A percentile compares a stretch with the other conserved stretches of the same genome.
These are phyloP conservation scores for Neodon shergylaensis DNA, from an alignment of 2,113 vertebrate genomes.

Conservation along the genomic window DNA sequence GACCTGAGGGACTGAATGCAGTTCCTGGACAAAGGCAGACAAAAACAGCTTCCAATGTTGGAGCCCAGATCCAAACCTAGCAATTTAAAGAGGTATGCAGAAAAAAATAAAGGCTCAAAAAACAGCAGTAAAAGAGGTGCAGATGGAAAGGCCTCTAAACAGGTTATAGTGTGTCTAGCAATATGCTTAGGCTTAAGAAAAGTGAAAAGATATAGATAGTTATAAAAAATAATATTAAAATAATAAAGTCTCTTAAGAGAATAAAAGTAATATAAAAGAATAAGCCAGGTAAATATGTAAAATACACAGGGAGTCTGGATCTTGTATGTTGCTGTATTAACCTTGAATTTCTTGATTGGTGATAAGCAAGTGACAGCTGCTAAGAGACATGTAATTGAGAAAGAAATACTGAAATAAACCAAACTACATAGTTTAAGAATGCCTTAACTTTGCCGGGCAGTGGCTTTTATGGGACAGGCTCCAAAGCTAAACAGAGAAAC, in stretches of 20 bases:
- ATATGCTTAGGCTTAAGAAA: neutral
- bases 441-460: too few relatives aligned
- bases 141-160: neutral
- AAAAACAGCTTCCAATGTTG: neutral
- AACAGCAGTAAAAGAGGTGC: neutral
- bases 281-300: neutral
- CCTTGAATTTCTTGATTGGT: too few relatives aligned
- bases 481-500: too few relatives aligned
- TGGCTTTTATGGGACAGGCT: too few relatives aligned
- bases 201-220: neutral
- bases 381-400: too few relatives aligned
- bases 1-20: neutral
- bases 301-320: neutral
- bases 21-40: neutral
- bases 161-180: neutral
- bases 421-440: too few relatives aligned
- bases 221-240: neutral
- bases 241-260: neutral
- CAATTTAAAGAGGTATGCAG: neutral
- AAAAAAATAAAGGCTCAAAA: neutral
- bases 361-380: too few relatives aligned
- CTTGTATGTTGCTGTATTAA: too few relatives aligned
- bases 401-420: too few relatives aligned
- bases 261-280: neutral
- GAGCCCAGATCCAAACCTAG: neutral